Evolutionary conservation across 2,888 invertebrate species (phyloP), one percentile per base, ranked within the genome.

Genomic region (Synanthedon tipuliformis): DNA sequence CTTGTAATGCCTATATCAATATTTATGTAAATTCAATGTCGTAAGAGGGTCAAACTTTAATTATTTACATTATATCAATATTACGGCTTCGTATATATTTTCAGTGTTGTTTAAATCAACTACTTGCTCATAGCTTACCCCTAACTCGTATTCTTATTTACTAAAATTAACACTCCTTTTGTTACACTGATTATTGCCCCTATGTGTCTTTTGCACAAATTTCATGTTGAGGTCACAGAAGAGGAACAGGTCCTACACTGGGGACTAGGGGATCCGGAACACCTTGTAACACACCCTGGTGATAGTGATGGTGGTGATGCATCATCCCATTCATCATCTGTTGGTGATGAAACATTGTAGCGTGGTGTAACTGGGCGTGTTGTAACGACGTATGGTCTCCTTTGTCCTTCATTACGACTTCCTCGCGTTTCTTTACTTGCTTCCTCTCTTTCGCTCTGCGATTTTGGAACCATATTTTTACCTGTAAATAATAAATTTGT

Each of bases 401-500:
- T 58, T 90, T 90, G 60, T 90, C 90, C 60, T 90, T 90, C 80
- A 89, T 88, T 34, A 89, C 84, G 11, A 90, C 89, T 65, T 95
- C 94, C 60, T 93, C 93, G 48, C 93, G 91, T 81, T 97, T 97
- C 75, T 97, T 96, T 48, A 86, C 86, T 73, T 95, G 94, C 78
- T 97, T 97, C 11, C 98, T 90, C 69, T 97, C 97, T 82, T 97
- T 97, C 52, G 97, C 97, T 48, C 97, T 90, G 13, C 97, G 90
- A 77, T 97, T 97, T 89, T 96, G 96, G 75, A 96, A 97, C 93
- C 93, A 93, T 56, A 93, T 93, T 79, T 93, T 92, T 52, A 92
- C 93, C 92, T 87, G 68, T 1, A 65, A 65, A 10, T 34, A 10
- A 10, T 10, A 34, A 34, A 8, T 34, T 34, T 8, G 27, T 27